Evolutionary conservation across 2,888 invertebrate genomes (phyloP).

Genomic region (Ectropis crepuscularia): DNA sequence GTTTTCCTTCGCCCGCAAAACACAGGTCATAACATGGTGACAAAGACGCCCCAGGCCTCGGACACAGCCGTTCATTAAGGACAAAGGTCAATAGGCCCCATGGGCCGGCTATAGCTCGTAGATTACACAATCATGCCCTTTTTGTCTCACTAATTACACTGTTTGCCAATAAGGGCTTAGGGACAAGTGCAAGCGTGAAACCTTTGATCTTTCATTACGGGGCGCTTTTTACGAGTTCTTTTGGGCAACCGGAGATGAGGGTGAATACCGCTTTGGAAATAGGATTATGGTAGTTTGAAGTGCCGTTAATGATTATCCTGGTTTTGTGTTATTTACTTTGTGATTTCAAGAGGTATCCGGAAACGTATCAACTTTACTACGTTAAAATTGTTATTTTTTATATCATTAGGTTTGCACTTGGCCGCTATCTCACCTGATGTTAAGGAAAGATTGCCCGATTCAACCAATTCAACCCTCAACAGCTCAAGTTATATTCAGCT

Average conservation of each 20-base stretch:
- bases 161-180: constrained; percentile 48
- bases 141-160: constrained; percentile 60
- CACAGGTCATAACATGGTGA: constrained; percentile 46
- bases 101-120: constrained; percentile 45
- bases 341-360: background rate
- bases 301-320: constrained; percentile 1
- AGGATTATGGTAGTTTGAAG: constrained; percentile 12
- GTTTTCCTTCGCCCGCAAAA: constrained; percentile 27
- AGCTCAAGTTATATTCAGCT: too few relatives aligned
- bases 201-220: constrained; percentile 42
- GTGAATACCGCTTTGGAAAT: constrained; percentile 3
- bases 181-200: constrained; percentile 36
- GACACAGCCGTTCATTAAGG: constrained; percentile 70
- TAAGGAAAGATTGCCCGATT: too few relatives aligned
- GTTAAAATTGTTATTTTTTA: too few relatives aligned
- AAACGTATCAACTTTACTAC: too few relatives aligned
- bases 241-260: constrained; percentile 17
- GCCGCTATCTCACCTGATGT: too few relatives aligned
- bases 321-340: background rate
- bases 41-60: constrained; percentile 65
- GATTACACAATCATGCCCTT: constrained; percentile 66
- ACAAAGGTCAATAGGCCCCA: constrained; percentile 67
- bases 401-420: too few relatives aligned
- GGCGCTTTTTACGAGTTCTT: constrained; percentile 38
- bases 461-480: too few relatives aligned